Evolutionary conservation across 2,888 invertebrate genomes (phyloP), one percentile per base, ranked within the genome.

Genomic region (Acronicta aceris): DNA sequence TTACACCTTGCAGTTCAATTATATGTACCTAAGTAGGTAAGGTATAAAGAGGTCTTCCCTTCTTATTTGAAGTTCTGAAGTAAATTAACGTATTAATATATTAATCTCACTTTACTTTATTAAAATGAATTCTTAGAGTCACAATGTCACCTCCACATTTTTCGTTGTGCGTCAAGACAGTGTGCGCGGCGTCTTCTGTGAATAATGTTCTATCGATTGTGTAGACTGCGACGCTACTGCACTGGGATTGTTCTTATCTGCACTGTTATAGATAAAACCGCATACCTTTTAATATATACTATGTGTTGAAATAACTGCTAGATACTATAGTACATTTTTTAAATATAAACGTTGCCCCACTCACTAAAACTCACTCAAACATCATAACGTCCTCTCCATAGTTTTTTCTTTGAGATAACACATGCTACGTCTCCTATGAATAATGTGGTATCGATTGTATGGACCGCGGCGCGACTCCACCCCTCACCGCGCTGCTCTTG

Each of bases 131-230:
- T n/a, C 8, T 9, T 12, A 25, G 2, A n/a, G 8, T 7, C 12
- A 16, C 15, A 33, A 8, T 36, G n/a, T 30, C 38, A 13, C 27
- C 56, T 62, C 70, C 50, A 51, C 21, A 10, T 43, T 4, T 12
- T 43, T 15, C 36, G 5, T 27, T 30, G 12, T 30, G 16, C 56
- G 8, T 0, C 12, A 13, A 66, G 49, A 8, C 62, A 53, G 69
- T 43, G 69, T 40, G 70, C 70, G 70, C 47, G 42, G 71, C 69
- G 56, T 63, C 70, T 69, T 43, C 40, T 70, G 63, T 70, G 70
- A 70, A 57, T 70, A 70, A 70, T 70, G 74, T 74, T 50, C 25
- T 69, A 70, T 70, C 70, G 70, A 70, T 70, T 70, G 74, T 70
- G 71, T 62, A 15, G 62, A 36, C 69, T 49, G 63, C 69, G 52